phyloP scores from a whole-genome alignment of 2,888 invertebrate genomes.

The Acrobasis suavella region DNA sequence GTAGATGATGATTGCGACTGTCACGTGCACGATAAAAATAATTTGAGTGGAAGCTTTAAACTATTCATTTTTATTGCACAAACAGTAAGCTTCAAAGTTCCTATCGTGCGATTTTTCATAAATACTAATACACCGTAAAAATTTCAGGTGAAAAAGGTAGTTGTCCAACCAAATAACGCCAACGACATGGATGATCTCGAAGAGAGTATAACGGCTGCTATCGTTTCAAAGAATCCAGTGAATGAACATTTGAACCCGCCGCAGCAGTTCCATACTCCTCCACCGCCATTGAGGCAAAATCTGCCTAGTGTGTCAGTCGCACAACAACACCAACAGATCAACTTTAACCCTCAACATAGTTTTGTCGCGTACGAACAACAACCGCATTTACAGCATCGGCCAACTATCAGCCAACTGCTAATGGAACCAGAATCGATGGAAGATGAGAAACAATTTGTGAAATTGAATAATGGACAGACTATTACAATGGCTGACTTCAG shows the following conservation, averaged over 20 bases:
- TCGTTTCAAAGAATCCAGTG: constrained; percentile 66
- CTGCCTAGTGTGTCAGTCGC: constrained; percentile 37
- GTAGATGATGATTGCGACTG: no score
- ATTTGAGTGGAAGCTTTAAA: no score
- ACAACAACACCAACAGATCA: constrained; percentile 49
- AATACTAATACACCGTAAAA: no score
- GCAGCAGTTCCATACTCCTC: constrained; percentile 59
- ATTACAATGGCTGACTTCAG: constrained; percentile 74
- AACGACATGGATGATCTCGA: constrained; percentile 79
- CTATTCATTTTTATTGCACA: no score
- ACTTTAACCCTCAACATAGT: constrained; percentile 52
- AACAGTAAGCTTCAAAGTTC: no score
- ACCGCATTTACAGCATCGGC: constrained; percentile 54
- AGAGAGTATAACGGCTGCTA: constrained; percentile 79
- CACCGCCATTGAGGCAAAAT: constrained; percentile 52
- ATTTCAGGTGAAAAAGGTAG: constrained; percentile 61
- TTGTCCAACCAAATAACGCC: constrained; percentile 73
- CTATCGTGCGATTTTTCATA: no score
- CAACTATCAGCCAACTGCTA: constrained; percentile 55
- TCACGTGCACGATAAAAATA: no score
- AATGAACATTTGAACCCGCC: constrained; percentile 50
- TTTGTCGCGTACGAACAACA: constrained; percentile 55
- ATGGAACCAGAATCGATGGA: constrained; percentile 65
- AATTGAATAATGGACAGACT: constrained; percentile 67
- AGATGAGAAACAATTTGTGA: constrained; percentile 69